Evolutionary conservation across 1,140 invertebrate genomes (phyloP).

Genomic region (Euglossa dilemma): DNA sequence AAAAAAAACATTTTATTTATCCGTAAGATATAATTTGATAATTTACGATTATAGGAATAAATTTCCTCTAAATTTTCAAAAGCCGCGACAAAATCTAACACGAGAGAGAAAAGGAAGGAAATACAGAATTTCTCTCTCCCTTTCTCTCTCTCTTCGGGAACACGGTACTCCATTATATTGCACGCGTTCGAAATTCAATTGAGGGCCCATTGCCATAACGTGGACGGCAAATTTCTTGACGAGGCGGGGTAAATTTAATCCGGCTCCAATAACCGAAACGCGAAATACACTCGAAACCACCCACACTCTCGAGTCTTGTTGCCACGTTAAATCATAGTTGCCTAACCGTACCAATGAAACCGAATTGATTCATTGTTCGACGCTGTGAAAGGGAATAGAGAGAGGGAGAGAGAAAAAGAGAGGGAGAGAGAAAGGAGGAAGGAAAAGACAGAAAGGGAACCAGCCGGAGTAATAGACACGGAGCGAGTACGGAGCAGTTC

Average conservation of each 20-base stretch:
- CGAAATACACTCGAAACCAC: not conserved
- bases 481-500: not conserved
- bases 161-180: not conserved
- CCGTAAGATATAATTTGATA: too few species aligned
- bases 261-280: constrained; percentile 21
- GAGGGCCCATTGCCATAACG: not conserved
- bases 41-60: too few species aligned
- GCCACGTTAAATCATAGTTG: constrained; percentile 11
- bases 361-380: constrained; percentile 21
- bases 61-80: too few species aligned
- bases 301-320: not conserved
- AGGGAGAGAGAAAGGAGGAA: not conserved
- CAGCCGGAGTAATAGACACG: not conserved
- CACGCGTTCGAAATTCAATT: not conserved
- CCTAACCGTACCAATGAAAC: not conserved
- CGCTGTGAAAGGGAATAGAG: not conserved
- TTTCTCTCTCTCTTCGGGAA: not conserved
- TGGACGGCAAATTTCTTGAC: not conserved
- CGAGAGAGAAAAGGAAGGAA: too few species aligned
- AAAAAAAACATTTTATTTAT: too few species aligned
- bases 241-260: constrained; percentile 17
- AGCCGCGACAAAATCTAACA: too few species aligned
- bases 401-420: not conserved
- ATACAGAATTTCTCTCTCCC: not conserved
- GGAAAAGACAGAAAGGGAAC: not conserved